These are phyloP conservation scores for Ctenoplectra terminalis DNA, from an alignment of 1,140 invertebrate genomes.

Conservation along the genomic window DNA sequence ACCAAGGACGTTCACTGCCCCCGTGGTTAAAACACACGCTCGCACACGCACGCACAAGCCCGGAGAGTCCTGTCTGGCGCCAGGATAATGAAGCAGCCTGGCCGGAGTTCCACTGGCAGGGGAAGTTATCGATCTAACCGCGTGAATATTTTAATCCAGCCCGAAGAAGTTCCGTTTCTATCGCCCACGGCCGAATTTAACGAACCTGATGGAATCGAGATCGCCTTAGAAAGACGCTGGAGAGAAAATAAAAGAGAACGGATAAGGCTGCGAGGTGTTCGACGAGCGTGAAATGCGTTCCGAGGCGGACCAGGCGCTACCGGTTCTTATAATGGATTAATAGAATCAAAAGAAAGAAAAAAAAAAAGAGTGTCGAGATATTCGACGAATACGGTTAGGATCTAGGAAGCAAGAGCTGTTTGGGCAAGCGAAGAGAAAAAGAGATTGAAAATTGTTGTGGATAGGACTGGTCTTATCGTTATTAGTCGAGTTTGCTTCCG, in stretches of 20 bases:
- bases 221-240: background rate
- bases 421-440: too few species aligned
- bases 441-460: too few species aligned
- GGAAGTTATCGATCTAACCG: slow-evolving; percentile 45
- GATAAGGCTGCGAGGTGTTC: background rate
- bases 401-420: background rate
- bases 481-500: too few species aligned
- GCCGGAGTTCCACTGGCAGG: slow-evolving; percentile 6
- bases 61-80: slow-evolving; percentile 62
- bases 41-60: background rate
- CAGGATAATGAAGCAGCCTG: slow-evolving; percentile 54
- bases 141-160: slow-evolving; percentile 28
- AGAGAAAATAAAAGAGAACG: slow-evolving; percentile 9
- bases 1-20: slow-evolving; percentile 73
- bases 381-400: background rate
- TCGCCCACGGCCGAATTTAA: slow-evolving; percentile 23
- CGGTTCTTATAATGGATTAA: background rate
- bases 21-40: slow-evolving; percentile 50
- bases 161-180: slow-evolving; percentile 18
- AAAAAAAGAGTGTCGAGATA: too few species aligned
- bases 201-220: slow-evolving; percentile 14
- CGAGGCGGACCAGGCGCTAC: background rate
- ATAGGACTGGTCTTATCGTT: too few species aligned
- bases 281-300: background rate
- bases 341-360: background rate